Base-by-base conservation (phyloP, 2,113 vertebrate genomes). In the Anthoscopus minutus region DNA sequence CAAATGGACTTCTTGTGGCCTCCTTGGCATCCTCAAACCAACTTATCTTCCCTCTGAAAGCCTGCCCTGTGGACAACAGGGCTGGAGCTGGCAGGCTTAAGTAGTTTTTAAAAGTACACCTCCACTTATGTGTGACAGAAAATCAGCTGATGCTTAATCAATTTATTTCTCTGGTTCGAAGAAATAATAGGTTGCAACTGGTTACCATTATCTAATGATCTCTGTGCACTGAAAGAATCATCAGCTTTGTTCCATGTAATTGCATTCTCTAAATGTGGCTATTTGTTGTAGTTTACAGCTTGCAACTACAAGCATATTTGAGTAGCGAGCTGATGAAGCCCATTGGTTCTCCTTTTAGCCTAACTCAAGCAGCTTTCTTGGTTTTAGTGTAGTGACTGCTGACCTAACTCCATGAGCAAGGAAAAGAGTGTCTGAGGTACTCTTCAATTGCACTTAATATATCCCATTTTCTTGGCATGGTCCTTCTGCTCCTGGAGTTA, bases 161-260 rank as follows among this genome's bases (percentile, higher is more conserved):
- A 42, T 94, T 77, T 44, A 76, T 91, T 85, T 88, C 93, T 89
- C 93, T 77, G 71, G 50, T 88, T 70, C 4, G 4, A 80, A 82
- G 89, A 87, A 93, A 92, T 89, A 89, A 95, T 76, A 31, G 58
- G 37, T 44, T 89, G 93, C 87, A 94, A 94, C 81, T 85, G 73
- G 81, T 88, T 69, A 54, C 87, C 33, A 19, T 72, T 93, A 80
- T 24, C 79, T 94, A 96, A 95, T 91, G 91, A 91, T 67, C 78
- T 91, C 38, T 77, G 58, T 74, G 89, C 74, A 28, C 37, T 79
- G 61, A 61, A 95, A 85, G 84, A 94, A 74, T 79, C 94, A 94
- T 96, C 93, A 97, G 95, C 89, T 89, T 80, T 94, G 95, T 94
- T 95, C 96, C 85, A 0, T 96, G 85, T 82, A 95, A 95, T 80